phyloP scores from a whole-genome alignment of 2,888 invertebrate species.

The Polydrusus tereticollis region DNA sequence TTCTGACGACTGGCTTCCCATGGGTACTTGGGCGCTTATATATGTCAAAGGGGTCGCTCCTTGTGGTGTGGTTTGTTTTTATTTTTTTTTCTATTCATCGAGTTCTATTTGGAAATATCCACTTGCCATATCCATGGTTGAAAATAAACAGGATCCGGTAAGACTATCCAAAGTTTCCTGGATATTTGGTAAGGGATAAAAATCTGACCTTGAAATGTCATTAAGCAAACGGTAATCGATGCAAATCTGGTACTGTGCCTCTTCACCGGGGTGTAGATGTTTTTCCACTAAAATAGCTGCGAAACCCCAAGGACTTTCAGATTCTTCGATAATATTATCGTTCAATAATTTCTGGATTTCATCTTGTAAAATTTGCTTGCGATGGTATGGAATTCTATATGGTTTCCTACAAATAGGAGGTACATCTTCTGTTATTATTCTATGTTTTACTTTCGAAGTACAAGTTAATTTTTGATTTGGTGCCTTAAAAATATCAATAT shows the following conservation, averaged over 20 bases:
- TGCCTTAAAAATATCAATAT: too few relatives aligned
- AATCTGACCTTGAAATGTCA: too few relatives aligned
- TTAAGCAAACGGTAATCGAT: conserved; percentile 43
- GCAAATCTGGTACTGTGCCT: conserved; percentile 43
- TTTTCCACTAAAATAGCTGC: conserved; percentile 60
- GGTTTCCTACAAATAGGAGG: too few relatives aligned
- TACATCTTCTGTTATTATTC: too few relatives aligned
- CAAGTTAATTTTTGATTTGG: too few relatives aligned
- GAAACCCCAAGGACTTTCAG: conserved; percentile 56
- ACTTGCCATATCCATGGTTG: conserved; percentile 6
- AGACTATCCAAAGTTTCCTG: conserved; percentile 17
- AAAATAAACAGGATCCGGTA: neutral
- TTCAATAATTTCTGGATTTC: neutral
- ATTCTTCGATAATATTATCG: conserved; percentile 7
- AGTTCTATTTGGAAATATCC: conserved; percentile 43
- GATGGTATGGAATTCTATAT: too few relatives aligned
- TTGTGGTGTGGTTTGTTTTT: too few relatives aligned
- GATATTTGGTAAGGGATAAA: too few relatives aligned
- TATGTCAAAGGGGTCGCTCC: too few relatives aligned
- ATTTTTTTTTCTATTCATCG: conserved; percentile 39
- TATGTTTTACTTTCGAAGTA: too few relatives aligned
- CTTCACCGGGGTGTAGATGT: conserved; percentile 32
- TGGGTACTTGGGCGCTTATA: too few relatives aligned
- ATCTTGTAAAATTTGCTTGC: neutral
- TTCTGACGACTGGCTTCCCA: too few relatives aligned